A percentile compares a stretch with the other conserved stretches of the same genome.
phyloP scores from a whole-genome alignment of 2,113 vertebrate species.

The Gopherus evgoodei region DNA sequence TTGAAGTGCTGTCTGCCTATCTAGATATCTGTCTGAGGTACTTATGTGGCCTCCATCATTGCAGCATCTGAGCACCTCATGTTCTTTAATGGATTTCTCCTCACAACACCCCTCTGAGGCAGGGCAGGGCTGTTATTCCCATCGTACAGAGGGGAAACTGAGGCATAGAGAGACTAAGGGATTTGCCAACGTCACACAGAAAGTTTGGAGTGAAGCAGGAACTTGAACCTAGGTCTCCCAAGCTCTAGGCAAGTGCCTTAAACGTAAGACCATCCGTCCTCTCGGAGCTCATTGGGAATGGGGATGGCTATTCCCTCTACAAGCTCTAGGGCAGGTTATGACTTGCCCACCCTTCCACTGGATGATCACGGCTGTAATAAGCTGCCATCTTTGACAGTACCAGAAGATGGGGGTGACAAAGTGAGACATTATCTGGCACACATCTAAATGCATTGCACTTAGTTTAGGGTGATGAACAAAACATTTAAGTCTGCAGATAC shows the following conservation, averaged over 20 bases:
- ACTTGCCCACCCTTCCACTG: constrained; percentile 5
- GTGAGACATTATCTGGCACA: neutral
- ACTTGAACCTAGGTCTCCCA: neutral
- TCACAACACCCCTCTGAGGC: neutral
- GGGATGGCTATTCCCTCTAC: neutral
- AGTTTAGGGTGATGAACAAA: constrained; percentile 31
- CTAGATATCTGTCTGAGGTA: neutral
- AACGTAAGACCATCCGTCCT: neutral
- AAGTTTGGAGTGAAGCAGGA: neutral
- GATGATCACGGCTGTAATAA: constrained; percentile 20
- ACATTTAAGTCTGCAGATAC: constrained; percentile 10
- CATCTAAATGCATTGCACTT: constrained; percentile 46
- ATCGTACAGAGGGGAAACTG: neutral
- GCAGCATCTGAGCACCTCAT: neutral
- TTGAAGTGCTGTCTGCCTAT: neutral
- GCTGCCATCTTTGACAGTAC: constrained; percentile 29
- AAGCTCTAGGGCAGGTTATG: neutral
- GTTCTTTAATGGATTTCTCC: neutral
- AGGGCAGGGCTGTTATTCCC: neutral
- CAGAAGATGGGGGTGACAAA: neutral
- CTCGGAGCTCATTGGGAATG: neutral
- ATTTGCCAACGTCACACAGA: neutral
- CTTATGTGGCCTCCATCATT: neutral
- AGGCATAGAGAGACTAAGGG: neutral
- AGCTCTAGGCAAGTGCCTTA: neutral